Base-by-base conservation (phyloP, 53 echinoderm and acorn worm species). In the Pentamera pediparva region DNA sequence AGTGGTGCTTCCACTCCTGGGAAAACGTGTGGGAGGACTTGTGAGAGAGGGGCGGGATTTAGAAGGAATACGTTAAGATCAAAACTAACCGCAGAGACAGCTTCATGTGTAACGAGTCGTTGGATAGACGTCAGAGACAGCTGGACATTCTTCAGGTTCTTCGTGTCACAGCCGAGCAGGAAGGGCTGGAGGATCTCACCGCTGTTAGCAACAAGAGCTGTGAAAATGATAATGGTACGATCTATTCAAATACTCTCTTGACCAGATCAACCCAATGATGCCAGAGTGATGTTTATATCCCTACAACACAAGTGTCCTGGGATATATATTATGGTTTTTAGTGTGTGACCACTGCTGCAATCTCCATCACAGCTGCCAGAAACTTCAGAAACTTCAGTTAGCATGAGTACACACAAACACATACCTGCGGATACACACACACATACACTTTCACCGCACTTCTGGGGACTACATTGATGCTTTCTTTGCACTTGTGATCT, bases 151-250 rank as follows among this genome's bases (percentile, higher is more conserved):
- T 80, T 80, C 6, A 93, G 83, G 36, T 93, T 93, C 62, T 89
- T 93, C 6, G 93, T 93, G 69, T 93, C 93, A 62, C 93, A 93
- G 77, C 93, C 93, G 1, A 93, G 81, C 51, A 93, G 55, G 51
- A 93, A 89, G 6, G 93, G 93, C 39, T 93, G 93, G 2, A 93
- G 43, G 19, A 93, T 81, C 41, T 93, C 93, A 9, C 86, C 89
- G 54, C 93, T 93, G 59, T 89, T 90, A 2, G 77, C 89, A 17
- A 93, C 87, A 57, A 93, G 60, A 32, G 89, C 93, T 93, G 59
- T 3, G 45, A 58, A 9, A 1, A 45, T 5, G 33, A 27, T 30
- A 39, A 59, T 33, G 38, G 20, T 69, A 8, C 20, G 11, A 15
- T 38, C n/a, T 39, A 56, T 41, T 20, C 15, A 52, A 20, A 52